A percentile compares a stretch with the other conserved stretches of the same genome.
Conservation (phyloP, 2,113 vertebrate genomes). For the Leucoraja erinaceus region DNA sequence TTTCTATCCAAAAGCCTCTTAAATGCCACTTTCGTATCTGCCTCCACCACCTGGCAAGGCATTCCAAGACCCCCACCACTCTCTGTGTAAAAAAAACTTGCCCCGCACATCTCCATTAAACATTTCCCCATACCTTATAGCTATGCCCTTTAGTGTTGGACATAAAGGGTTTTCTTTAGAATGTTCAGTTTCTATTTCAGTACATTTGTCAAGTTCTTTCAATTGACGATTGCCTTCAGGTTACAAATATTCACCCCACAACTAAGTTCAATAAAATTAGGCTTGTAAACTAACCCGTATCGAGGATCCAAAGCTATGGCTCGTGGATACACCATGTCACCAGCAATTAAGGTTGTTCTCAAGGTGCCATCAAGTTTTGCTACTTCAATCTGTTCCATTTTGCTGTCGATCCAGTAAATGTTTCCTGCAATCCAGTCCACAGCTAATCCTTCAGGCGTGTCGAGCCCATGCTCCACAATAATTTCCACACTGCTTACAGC, state of each 20-base stretch:
- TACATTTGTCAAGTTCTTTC: not conserved
- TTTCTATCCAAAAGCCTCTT: no score
- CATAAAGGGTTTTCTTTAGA: no score
- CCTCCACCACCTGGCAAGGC: no score
- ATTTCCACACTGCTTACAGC: constrained; percentile 87
- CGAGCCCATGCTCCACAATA: constrained; percentile 88
- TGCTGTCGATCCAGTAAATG: constrained; percentile 98
- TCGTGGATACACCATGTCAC: constrained; percentile 92
- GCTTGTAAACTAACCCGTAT: constrained; percentile 70
- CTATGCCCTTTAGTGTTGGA: no score
- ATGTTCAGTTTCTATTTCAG: no score
- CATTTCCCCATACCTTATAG: no score
- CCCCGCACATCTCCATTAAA: no score
- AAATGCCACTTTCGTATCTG: no score
- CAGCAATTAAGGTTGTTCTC: constrained; percentile 86
- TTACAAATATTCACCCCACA: not conserved
- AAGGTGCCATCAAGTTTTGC: constrained; percentile 85
- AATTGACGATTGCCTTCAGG: not conserved
- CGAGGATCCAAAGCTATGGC: constrained; percentile 92
- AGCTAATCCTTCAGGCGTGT: constrained; percentile 90
- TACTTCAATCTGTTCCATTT: constrained; percentile 96
- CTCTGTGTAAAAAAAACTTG: no score
- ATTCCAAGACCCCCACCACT: no score
- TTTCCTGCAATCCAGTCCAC: constrained; percentile 96
- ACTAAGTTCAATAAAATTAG: not conserved